Conservation (phyloP, 2,888 invertebrate genomes). For the Venusia cambrica region DNA sequence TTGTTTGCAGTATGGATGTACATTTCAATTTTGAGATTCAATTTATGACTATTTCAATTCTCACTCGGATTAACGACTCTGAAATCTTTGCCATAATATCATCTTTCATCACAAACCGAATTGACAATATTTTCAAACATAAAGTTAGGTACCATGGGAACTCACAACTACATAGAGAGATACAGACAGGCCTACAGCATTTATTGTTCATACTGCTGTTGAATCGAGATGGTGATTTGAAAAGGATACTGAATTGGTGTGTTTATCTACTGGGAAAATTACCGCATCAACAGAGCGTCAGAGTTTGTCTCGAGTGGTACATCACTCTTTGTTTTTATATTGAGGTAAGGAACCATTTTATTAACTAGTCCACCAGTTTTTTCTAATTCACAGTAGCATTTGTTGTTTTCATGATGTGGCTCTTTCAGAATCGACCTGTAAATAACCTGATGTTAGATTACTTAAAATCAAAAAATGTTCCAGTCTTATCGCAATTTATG, state of each 20-base stretch:
- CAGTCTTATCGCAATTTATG: conserved; percentile 57
- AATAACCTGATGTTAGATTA: conserved; percentile 47
- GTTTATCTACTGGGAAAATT: conserved; percentile 53
- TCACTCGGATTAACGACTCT: conserved; percentile 46
- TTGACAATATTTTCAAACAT: conserved; percentile 52
- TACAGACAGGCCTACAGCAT: conserved; percentile 58
- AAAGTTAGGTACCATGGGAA: conserved; percentile 69
- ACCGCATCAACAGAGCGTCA: conserved; percentile 65
- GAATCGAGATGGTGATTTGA: conserved; percentile 35
- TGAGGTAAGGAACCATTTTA: conserved; percentile 43
- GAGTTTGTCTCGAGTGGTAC: conserved; percentile 65
- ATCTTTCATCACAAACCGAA: conserved; percentile 47
- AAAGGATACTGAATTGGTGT: conserved; percentile 49
- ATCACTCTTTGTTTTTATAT: conserved; percentile 54
- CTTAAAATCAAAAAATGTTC: conserved; percentile 48
- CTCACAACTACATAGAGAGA: conserved; percentile 57
- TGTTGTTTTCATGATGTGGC: conserved; percentile 3
- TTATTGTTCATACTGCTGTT: conserved; percentile 48
- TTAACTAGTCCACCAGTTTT: neutral
- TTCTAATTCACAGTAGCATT: neutral
- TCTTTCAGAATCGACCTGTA: conserved; percentile 51
- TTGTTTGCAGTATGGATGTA: conserved; percentile 46
- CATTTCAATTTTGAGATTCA: conserved; percentile 60
- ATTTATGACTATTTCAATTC: conserved; percentile 41
- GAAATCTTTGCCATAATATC: conserved; percentile 43